These are phyloP conservation scores for Branchellion lobata DNA, from an alignment of 2,888 invertebrate genomes.

Conservation along the genomic window DNA sequence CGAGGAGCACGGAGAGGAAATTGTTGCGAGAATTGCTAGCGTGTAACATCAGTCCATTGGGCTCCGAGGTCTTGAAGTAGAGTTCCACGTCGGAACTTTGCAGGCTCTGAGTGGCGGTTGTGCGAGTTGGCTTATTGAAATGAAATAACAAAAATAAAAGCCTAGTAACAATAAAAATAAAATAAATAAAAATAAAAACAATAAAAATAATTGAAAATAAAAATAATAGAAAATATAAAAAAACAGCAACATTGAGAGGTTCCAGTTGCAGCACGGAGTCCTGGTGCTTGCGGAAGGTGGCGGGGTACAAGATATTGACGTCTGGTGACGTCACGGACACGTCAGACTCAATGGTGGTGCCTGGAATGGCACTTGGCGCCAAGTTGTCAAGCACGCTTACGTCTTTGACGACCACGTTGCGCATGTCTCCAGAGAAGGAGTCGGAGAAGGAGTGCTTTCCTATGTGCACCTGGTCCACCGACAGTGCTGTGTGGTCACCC, in stretches of 20 bases:
- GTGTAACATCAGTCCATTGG: slow-evolving; percentile 56
- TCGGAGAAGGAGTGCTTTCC: slow-evolving; percentile 39
- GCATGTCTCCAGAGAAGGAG: slow-evolving; percentile 50
- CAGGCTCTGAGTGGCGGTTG: slow-evolving; percentile 46
- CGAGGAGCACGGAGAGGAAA: slow-evolving; percentile 50
- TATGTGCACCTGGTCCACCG: slow-evolving; percentile 49
- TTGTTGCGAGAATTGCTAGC: slow-evolving; percentile 31
- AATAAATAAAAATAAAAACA: background rate
- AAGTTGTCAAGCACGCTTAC: slow-evolving; percentile 45
- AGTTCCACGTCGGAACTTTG: slow-evolving; percentile 53
- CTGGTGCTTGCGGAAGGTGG: slow-evolving; percentile 44
- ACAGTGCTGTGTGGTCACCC: slow-evolving; percentile 49
- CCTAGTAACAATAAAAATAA: too few species aligned
- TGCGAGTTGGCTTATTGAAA: too few species aligned
- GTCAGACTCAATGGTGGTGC: slow-evolving; percentile 3
- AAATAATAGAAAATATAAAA: background rate
- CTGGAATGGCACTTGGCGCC: background rate
- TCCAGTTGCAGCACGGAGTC: slow-evolving; percentile 20
- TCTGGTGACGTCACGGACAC: background rate
- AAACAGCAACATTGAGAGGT: background rate
- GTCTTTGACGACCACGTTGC: slow-evolving; percentile 51
- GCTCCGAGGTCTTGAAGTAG: slow-evolving; percentile 57
- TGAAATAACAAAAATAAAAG: too few species aligned
- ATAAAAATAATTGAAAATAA: background rate
- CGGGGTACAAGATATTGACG: slow-evolving; percentile 39